Percentiles rank a stretch among this genome's conserved stretches.
Evolutionary conservation across 1,140 invertebrate species (phyloP).

Genomic region (Penaeus chinensis): DNA sequence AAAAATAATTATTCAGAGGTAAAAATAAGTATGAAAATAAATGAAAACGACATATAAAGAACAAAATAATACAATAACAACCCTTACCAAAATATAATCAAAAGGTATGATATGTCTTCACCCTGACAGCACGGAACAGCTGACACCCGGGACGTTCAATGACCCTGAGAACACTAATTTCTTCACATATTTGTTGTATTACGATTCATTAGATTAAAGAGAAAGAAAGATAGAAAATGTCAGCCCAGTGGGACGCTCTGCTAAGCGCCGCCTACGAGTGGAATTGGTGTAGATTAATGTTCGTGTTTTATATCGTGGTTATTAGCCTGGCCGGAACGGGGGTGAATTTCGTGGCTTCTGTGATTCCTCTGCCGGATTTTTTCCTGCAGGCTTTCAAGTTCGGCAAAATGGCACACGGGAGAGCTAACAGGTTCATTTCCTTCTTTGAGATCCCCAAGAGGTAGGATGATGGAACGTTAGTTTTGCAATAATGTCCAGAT

Average conservation of each 20-base stretch:
- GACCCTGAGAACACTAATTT: neutral
- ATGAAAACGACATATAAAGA: too few relatives aligned
- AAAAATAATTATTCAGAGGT: too few relatives aligned
- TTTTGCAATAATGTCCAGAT: too few relatives aligned
- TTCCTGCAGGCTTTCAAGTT: slow-evolving; percentile 43
- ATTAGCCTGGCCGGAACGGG: slow-evolving; percentile 23
- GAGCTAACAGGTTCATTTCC: neutral
- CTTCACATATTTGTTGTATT: neutral
- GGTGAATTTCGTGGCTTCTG: neutral
- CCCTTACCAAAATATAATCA: too few relatives aligned
- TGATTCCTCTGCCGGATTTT: slow-evolving; percentile 15
- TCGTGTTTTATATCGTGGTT: slow-evolving; percentile 16
- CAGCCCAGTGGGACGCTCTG: neutral
- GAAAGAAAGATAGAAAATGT: neutral
- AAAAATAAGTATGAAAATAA: too few relatives aligned
- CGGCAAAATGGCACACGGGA: slow-evolving; percentile 40
- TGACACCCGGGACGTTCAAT: too few relatives aligned
- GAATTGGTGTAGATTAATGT: slow-evolving; percentile 30
- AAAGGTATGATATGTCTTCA: too few relatives aligned
- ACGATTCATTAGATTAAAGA: neutral
- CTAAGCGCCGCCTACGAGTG: neutral
- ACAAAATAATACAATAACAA: too few relatives aligned
- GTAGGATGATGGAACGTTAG: neutral
- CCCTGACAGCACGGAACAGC: too few relatives aligned
- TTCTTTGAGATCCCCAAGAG: slow-evolving; percentile 33